phyloP scores from a whole-genome alignment of 2,888 invertebrate genomes.

The Idaea biselata region DNA sequence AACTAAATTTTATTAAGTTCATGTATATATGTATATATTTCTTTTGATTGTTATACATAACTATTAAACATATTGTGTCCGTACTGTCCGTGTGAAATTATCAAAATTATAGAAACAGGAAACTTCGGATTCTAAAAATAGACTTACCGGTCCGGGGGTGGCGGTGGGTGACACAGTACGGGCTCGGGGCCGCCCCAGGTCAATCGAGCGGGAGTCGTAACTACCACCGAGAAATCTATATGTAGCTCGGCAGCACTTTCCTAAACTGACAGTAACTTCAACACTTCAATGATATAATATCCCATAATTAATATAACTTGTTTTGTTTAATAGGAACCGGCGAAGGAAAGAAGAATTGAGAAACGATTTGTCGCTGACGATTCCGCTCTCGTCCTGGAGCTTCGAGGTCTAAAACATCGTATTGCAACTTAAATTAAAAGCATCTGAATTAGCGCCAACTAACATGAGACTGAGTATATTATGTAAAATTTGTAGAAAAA shows the following conservation, averaged over 20 bases:
- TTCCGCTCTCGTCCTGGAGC: constrained; percentile 82
- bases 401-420: constrained; percentile 83
- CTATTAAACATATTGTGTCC: constrained; percentile 25
- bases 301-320: constrained; percentile 9
- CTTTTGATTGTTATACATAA: constrained; percentile 23
- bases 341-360: constrained; percentile 72
- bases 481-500: constrained; percentile 65
- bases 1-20: constrained; percentile 17
- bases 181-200: constrained; percentile 73
- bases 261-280: constrained; percentile 23
- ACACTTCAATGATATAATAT: constrained; percentile 11
- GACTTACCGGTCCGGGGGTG: constrained; percentile 66
- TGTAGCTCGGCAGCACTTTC: constrained; percentile 23
- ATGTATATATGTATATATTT: constrained; percentile 17
- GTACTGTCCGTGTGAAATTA: constrained; percentile 33
- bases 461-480: constrained; percentile 78
- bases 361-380: constrained; percentile 84
- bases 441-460: constrained; percentile 64
- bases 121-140: constrained; percentile 74
- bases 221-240: constrained; percentile 23
- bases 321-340: constrained; percentile 55
- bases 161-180: constrained; percentile 69
- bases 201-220: constrained; percentile 52
- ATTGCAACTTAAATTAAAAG: constrained; percentile 75
- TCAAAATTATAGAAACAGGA: constrained; percentile 42